Conservation (phyloP, 1,140 invertebrate genomes). For the Orchestia grillus region DNA sequence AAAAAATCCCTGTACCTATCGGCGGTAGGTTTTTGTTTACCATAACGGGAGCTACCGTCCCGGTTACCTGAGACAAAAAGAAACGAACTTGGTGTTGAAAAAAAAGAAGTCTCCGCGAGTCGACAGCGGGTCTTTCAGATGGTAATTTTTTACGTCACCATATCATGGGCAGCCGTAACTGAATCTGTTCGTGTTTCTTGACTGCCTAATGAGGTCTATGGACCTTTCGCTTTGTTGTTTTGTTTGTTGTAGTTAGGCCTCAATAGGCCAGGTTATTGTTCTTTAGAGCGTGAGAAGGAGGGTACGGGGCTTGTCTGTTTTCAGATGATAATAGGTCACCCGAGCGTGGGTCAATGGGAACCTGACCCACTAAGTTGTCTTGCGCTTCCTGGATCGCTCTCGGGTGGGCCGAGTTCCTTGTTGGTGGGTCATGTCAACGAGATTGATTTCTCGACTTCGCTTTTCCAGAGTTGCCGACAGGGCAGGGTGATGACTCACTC, state of each 20-base stretch:
- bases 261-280: conserved; percentile 48
- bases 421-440: background rate
- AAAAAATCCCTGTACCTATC: background rate
- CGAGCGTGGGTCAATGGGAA: conserved; percentile 23
- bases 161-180: conserved; percentile 3
- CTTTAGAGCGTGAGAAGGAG: conserved; percentile 51
- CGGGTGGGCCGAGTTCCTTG: background rate
- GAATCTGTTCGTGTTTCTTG: conserved; percentile 14
- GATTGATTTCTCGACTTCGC: background rate
- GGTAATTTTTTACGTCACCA: conserved; percentile 36
- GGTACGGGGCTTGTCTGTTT: conserved; percentile 1
- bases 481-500: background rate
- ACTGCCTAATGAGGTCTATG: conserved; percentile 39
- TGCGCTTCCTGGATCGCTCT: background rate
- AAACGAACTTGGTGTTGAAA: background rate
- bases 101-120: background rate
- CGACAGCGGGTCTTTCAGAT: background rate
- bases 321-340: conserved; percentile 50
- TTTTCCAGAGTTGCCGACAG: background rate
- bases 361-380: background rate
- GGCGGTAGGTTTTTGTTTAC: background rate
- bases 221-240: background rate
- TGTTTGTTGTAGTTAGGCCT: conserved; percentile 53
- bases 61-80: background rate
- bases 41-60: background rate